These are phyloP conservation scores for Acrocyrtus sp. DNA, from an alignment of 2,888 invertebrate species.

Conservation along the genomic window DNA sequence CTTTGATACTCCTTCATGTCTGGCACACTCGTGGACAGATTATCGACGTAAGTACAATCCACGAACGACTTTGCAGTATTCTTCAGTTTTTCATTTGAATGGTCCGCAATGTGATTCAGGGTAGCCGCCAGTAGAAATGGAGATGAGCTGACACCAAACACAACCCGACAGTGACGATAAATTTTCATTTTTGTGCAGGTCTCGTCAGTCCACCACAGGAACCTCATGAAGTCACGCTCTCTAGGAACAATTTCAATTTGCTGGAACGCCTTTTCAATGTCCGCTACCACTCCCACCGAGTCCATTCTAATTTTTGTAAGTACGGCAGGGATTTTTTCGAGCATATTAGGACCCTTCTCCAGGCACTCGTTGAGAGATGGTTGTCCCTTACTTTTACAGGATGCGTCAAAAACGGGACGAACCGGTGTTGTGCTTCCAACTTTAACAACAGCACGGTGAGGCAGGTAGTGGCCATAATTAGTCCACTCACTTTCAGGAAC, in stretches of 20 bases:
- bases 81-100: background rate
- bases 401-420: slow-evolving; percentile 7
- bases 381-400: background rate
- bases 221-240: background rate
- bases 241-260: slow-evolving; percentile 60
- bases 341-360: slow-evolving; percentile 56
- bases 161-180: slow-evolving; percentile 61
- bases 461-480: background rate
- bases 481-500: background rate
- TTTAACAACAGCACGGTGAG: slow-evolving; percentile 3
- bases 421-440: background rate
- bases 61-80: background rate
- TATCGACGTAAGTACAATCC: slow-evolving; percentile 13
- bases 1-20: background rate
- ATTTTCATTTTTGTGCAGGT: background rate
- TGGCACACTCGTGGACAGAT: background rate
- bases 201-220: slow-evolving; percentile 21
- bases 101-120: background rate
- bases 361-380: slow-evolving; percentile 60
- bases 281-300: slow-evolving; percentile 57
- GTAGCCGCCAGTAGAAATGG: slow-evolving; percentile 5
- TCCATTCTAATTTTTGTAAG: slow-evolving; percentile 39
- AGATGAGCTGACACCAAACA: slow-evolving; percentile 45
- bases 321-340: slow-evolving; percentile 56
- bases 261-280: slow-evolving; percentile 64